Evolutionary conservation across 2,888 invertebrate species (phyloP).

Genomic region (Nebria salina): DNA sequence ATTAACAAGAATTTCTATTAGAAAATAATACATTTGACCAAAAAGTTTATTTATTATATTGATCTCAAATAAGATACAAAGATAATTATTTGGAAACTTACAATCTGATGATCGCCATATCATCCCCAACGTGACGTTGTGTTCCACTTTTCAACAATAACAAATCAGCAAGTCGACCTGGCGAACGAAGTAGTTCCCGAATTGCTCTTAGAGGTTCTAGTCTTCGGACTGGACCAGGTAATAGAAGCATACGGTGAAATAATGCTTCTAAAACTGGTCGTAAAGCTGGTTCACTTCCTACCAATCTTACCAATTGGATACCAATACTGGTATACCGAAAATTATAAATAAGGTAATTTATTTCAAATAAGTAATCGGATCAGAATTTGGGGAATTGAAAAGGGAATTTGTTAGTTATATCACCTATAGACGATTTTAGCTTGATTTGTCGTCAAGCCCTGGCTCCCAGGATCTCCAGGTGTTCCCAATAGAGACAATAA

Average conservation of each 20-base stretch:
- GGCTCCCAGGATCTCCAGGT: conserved; percentile 81
- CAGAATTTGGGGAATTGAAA: background rate
- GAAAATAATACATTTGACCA: too few relatives aligned
- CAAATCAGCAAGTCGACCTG: conserved; percentile 80
- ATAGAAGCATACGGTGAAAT: conserved; percentile 90
- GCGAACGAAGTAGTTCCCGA: conserved; percentile 81
- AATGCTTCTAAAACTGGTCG: conserved; percentile 92
- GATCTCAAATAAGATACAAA: too few relatives aligned
- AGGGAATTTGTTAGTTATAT: background rate
- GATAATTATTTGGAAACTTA: conserved; percentile 61
- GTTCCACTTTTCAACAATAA: conserved; percentile 68
- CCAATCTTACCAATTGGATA: conserved; percentile 86
- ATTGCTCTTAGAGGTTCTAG: conserved; percentile 86
- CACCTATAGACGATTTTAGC: conserved; percentile 90
- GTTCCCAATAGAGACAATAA: conserved; percentile 88
- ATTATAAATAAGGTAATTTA: background rate
- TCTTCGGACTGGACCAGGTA: conserved; percentile 86
- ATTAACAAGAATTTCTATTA: background rate
- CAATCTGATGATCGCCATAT: conserved; percentile 85
- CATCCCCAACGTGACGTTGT: conserved; percentile 75
- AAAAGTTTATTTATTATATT: too few relatives aligned
- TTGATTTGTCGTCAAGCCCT: conserved; percentile 83
- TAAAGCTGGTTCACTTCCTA: conserved; percentile 86
- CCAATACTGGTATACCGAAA: conserved; percentile 74
- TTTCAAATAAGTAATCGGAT: background rate